Evolutionary conservation across 37 sponge, comb jelly and placozoan genomes (phyloP).

Genomic region (Amphimedon queenslandica): DNA sequence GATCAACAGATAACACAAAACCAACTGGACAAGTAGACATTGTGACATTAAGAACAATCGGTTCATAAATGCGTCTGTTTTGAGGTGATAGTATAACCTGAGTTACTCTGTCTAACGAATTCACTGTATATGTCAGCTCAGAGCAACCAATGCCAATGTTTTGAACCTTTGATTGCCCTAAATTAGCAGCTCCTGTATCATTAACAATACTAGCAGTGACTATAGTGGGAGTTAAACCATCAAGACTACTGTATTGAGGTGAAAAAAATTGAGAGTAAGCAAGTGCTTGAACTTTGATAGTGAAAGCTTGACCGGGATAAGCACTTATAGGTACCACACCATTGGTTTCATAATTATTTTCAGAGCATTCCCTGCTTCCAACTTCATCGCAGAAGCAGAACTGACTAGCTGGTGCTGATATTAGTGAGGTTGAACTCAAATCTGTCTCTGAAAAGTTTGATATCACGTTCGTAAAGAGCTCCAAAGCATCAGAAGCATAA

Average conservation of each 20-base stretch:
- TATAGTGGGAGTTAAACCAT: neutral
- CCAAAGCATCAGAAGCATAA: neutral
- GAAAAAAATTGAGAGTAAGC: neutral
- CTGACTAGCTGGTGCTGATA: neutral
- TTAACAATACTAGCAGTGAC: neutral
- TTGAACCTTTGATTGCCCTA: neutral
- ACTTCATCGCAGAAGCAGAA: slow-evolving; percentile 1
- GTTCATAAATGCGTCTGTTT: neutral
- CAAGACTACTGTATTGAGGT: neutral
- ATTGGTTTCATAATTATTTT: neutral
- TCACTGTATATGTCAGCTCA: neutral
- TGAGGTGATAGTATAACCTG: neutral
- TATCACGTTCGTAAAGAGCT: neutral
- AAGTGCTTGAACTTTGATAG: neutral
- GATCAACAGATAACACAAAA: neutral
- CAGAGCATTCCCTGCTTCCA: no score
- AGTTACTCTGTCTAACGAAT: neutral
- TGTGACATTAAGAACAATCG: neutral
- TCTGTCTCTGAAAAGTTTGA: neutral
- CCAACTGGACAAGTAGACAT: neutral
- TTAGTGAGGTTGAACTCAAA: neutral
- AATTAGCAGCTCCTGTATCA: neutral
- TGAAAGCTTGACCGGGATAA: slow-evolving; percentile 1
- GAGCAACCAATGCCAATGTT: neutral
- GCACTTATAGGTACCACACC: neutral